These are phyloP conservation scores for Dryobota labecula DNA, from an alignment of 2,888 invertebrate genomes.

Conservation along the genomic window DNA sequence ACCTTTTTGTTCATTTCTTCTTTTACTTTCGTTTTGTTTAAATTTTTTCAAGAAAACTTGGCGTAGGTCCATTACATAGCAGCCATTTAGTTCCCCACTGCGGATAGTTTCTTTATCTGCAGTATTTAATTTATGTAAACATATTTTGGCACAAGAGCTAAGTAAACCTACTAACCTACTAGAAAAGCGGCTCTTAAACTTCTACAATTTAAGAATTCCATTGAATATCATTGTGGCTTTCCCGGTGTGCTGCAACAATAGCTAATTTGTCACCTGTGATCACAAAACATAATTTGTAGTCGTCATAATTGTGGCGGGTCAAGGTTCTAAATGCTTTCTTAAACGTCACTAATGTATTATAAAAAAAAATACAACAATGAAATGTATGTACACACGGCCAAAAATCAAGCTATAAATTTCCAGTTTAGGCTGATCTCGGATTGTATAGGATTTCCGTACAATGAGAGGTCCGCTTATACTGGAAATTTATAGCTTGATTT, in stretches of 20 bases:
- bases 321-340: conserved; percentile 29
- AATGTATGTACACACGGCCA: too few species aligned
- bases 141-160: conserved; percentile 17
- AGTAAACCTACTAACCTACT: background rate
- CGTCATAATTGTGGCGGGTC: conserved; percentile 7
- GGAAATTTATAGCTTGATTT: too few species aligned
- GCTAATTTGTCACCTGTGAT: conserved; percentile 30
- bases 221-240: background rate
- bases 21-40: conserved; percentile 5
- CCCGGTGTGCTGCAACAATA: conserved; percentile 16
- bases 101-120: conserved; percentile 15
- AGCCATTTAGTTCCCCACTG: conserved; percentile 3
- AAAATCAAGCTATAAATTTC: too few species aligned
- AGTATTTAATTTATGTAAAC: conserved; percentile 9
- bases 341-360: background rate
- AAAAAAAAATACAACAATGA: background rate
- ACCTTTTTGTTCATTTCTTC: background rate
- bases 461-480: too few species aligned
- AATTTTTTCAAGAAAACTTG: conserved; percentile 29
- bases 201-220: background rate
- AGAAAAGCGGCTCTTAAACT: conserved; percentile 8
- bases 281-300: conserved; percentile 19
- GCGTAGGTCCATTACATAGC: conserved; percentile 8
- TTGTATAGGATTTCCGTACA: too few species aligned
- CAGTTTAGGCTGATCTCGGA: too few species aligned